Conservation (phyloP, 2,797 vertebrate species). For the Hylomyscus alleni region DNA sequence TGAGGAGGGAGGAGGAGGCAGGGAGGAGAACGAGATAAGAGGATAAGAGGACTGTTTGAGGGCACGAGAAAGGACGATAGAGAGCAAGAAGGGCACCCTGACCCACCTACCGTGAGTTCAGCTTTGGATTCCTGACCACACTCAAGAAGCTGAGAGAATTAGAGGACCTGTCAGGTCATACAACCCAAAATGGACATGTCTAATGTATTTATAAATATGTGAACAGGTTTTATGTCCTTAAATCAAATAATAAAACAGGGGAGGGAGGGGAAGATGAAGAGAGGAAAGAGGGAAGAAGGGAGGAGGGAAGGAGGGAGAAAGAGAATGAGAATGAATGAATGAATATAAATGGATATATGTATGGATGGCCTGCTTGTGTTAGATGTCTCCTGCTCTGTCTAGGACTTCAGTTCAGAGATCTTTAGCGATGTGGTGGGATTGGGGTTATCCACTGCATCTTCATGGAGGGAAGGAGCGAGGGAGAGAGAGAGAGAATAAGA, state of each 20-base stretch:
- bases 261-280: not conserved
- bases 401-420: fast-evolving
- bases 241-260: fast-evolving
- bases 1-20: not conserved
- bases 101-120: fast-evolving
- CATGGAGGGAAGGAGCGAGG: no score
- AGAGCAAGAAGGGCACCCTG: fast-evolving
- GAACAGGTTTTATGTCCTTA: not conserved
- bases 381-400: not conserved
- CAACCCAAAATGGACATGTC: fast-evolving
- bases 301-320: no score
- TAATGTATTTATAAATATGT: not conserved
- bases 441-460: no score
- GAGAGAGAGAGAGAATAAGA: no score
- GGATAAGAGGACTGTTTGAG: no score
- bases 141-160: fast-evolving
- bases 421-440: not conserved
- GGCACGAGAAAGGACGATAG: fast-evolving
- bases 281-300: no score
- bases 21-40: not conserved
- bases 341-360: not conserved
- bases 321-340: no score
- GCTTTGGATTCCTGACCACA: not conserved
- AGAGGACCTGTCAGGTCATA: fast-evolving
- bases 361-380: not conserved